phyloP scores from a whole-genome alignment of 2,888 invertebrate genomes.

The Cantharis flavilabris region DNA sequence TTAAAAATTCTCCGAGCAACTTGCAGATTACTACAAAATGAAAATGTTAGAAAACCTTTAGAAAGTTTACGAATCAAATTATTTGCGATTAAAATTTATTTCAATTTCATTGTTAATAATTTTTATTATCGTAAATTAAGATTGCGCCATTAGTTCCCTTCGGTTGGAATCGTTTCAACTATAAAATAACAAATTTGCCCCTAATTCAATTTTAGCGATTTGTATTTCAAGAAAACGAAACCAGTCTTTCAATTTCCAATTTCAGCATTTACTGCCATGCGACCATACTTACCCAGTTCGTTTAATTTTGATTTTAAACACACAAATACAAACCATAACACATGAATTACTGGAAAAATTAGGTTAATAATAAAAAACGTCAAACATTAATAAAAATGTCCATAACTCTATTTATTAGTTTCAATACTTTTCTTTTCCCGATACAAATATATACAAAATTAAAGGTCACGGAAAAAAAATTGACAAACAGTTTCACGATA shows the following conservation, averaged over 20 bases:
- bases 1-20: too few relatives aligned
- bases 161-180: too few relatives aligned
- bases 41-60: too few relatives aligned
- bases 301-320: not conserved
- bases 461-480: constrained; percentile 36
- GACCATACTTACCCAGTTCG: not conserved
- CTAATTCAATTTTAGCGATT: too few relatives aligned
- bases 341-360: not conserved
- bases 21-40: too few relatives aligned
- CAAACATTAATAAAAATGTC: constrained; percentile 40
- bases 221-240: too few relatives aligned
- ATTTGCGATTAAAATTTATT: too few relatives aligned
- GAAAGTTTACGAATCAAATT: too few relatives aligned
- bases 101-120: too few relatives aligned
- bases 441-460: constrained; percentile 48
- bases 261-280: not conserved
- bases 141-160: not conserved
- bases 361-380: constrained; percentile 23
- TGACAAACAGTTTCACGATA: constrained; percentile 37
- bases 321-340: not conserved
- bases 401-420: constrained; percentile 42
- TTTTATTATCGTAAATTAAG: not conserved
- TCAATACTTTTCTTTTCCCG: constrained; percentile 45
- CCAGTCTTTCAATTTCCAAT: too few relatives aligned
- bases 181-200: not conserved